Percentiles rank a stretch among this genome's conserved stretches.
Evolutionary conservation across 2,113 vertebrate species (phyloP).

Genomic region (Corynorhinus townsendii): DNA sequence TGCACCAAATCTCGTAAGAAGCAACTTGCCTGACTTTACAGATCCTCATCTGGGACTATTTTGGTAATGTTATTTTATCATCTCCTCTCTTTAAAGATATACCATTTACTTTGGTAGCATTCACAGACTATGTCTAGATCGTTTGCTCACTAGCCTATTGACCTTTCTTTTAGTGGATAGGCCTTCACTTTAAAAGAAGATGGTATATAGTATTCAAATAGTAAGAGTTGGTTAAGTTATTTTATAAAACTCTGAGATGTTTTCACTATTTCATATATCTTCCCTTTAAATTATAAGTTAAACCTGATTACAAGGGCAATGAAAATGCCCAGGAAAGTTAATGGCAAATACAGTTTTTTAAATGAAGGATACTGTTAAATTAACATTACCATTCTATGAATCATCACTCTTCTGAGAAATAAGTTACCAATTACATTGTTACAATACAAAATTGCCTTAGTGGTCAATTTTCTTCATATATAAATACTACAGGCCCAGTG

Average conservation of each 20-base stretch:
- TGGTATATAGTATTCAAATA: neutral
- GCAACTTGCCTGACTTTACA: constrained; percentile 24
- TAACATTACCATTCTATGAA: neutral
- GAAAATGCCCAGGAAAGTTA: constrained; percentile 14
- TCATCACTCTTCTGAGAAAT: neutral
- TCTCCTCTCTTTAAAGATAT: constrained; percentile 40
- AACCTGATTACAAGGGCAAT: constrained; percentile 6
- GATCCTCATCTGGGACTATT: constrained; percentile 53
- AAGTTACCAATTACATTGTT: neutral
- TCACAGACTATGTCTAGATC: neutral
- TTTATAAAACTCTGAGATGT: neutral
- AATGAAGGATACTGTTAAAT: neutral
- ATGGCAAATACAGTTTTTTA: neutral
- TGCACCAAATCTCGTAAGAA: constrained; percentile 69
- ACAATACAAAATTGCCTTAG: neutral
- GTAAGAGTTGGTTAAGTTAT: neutral
- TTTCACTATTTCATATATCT: constrained; percentile 3
- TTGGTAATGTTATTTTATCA: constrained; percentile 34
- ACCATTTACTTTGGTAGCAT: neutral
- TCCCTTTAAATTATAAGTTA: constrained; percentile 1
- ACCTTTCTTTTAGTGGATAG: neutral
- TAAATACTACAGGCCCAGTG: neutral
- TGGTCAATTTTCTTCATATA: neutral
- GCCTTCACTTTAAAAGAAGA: neutral
- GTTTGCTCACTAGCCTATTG: neutral